Evolutionary conservation across 2,797 vertebrate species (phyloP), one percentile per base, ranked within the genome.

Genomic region (Thaleichthys pacificus): DNA sequence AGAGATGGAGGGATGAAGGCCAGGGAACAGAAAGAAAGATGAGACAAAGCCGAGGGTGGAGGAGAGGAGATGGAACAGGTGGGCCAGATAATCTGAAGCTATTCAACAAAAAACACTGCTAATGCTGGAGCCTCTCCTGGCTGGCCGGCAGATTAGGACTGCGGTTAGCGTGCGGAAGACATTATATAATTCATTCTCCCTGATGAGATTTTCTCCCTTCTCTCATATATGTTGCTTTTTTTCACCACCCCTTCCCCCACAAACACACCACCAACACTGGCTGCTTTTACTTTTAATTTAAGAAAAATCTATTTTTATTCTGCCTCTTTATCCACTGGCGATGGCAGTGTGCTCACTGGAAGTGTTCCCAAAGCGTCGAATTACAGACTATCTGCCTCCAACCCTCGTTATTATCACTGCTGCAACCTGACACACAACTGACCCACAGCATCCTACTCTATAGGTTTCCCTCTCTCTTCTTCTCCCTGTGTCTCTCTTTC

Each of bases 121-220:
- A 90, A 91, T 90, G 86, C 86, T 91, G 89, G 92, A 89, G 88
- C 84, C 80, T 86, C 86, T 77, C 73, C 78, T 80, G 86, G 86
- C 87, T 68, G 81, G 81, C 77, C 4, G 49, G 75, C 90, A 91
- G 90, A 92, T 93, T 91, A 92, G 89, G 86, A 83, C 77, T 74
- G 71, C 42, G 77, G 88, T 85, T 90, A 85, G 86, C 82, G 75
- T 89, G 87, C 80, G 81, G 84, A 88, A 79, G 77, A 84, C 82
- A 84, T 93, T 91, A 92, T 90, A 90, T 91, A 90, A 91, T 91
- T 91, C 81, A 90, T 90, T 91, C 88, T 89, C 86, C 73, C 68
- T 85, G 84, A 91, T 90, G 83, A 91, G 85, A 89, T 92, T 92
- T 88, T 85, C 77, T 51, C 49, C 49, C 49, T 80, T 79, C 82